Evolutionary conservation across 35 echinoderm and acorn worm species (phyloP), one percentile per base, ranked within the genome.

Genomic region (Nesometra sesokonis): DNA sequence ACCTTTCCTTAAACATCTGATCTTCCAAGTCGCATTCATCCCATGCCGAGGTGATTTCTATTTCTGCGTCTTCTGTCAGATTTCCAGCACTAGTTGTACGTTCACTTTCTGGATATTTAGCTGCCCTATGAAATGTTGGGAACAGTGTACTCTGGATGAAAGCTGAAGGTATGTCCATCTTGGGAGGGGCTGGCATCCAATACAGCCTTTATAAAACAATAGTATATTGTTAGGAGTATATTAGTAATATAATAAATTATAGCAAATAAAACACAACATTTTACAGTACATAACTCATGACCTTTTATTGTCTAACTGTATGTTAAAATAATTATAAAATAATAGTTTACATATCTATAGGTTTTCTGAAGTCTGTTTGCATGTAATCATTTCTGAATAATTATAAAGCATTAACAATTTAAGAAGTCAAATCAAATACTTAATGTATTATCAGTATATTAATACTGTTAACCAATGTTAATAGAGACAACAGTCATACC

Each of bases 141-240:
- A 90, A 97, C 23, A 97, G 89, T 31, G 80, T 78, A 77, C 86
- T 86, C 80, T 83, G 82, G 35, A 97, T 93, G 76, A 89, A 86
- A 1, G 78, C 78, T n/a, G 91, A 83, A 37, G 93, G 92, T 36
- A 97, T 82, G 78, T 97, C 89, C 95, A 97, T 97, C 89, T 97
- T 97, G 37, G 95, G 95, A 5, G 95, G 95, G 0, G 95, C 95
- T 52, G 95, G 95, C 19, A 89, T 97, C 95, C 95, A 97, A 82
- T 91, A 97, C 31, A 97, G 87, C 38, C 38, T 43, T 43, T 7
- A 7, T 4, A 19, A 31, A 33, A 81, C 31, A 32, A 32, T 78
- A n/a, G 23, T 78, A 9, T 7, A 5, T 30, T 32, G 3, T 43
- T 43, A 43, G n/a, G n/a, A n/a, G n/a, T n/a, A n/a, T n/a, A n/a